A percentile compares a stretch with the other conserved stretches of the same genome.
Conservation (phyloP, 1,140 invertebrate species). For the Drosophila nebulosa region DNA sequence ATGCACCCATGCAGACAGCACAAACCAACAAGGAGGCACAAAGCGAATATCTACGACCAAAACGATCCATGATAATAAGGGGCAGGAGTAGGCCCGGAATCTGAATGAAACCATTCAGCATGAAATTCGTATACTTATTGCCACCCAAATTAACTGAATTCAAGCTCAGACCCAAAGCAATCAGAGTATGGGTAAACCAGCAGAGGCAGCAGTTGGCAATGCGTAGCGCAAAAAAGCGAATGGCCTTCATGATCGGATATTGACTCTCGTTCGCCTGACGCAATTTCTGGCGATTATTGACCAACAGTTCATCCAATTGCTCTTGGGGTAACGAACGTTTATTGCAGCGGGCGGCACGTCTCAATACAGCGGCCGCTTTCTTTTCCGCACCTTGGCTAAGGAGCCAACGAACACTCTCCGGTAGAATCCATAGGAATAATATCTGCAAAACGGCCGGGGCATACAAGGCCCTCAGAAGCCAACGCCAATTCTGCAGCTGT, state of each 20-base stretch:
- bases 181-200: conserved; percentile 87
- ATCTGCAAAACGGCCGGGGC: conserved; percentile 85
- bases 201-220: conserved; percentile 85
- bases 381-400: conserved; percentile 86
- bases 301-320: conserved; percentile 78
- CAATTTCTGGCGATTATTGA: conserved; percentile 55
- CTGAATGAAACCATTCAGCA: conserved; percentile 87
- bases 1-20: conserved; percentile 81
- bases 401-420: conserved; percentile 88
- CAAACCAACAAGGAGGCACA: conserved; percentile 84
- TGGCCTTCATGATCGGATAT: conserved; percentile 60
- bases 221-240: conserved; percentile 80
- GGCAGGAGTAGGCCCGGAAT: conserved; percentile 87
- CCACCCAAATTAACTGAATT: conserved; percentile 89
- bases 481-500: conserved; percentile 87
- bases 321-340: conserved; percentile 83
- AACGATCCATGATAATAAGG: conserved; percentile 84
- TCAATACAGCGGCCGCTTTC: conserved; percentile 84
- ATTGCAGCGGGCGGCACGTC: conserved; percentile 86
- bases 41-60: conserved; percentile 85
- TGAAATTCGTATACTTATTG: conserved; percentile 87
- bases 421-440: conserved; percentile 83
- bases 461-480: conserved; percentile 86
- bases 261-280: conserved; percentile 59
- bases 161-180: conserved; percentile 91